phyloP scores from a whole-genome alignment of 2,113 vertebrate species.

The Ammodytes dubius region DNA sequence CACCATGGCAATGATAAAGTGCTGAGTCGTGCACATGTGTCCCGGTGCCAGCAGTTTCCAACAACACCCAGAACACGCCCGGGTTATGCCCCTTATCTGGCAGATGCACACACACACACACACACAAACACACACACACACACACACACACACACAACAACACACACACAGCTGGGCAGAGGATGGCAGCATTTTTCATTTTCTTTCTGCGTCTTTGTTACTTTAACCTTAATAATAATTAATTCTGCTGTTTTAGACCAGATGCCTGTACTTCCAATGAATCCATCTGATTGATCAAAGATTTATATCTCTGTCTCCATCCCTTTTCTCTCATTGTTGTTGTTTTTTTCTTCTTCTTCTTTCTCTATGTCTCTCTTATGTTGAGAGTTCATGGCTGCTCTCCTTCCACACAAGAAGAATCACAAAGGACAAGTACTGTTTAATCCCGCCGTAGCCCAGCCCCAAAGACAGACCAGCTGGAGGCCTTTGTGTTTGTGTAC shows the following conservation, averaged over 20 bases:
- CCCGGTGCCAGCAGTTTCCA: constrained; percentile 75
- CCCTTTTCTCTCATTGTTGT: background rate
- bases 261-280: constrained; percentile 9
- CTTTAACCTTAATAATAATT: constrained; percentile 54
- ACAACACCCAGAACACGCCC: constrained; percentile 77
- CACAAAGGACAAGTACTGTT: constrained; percentile 77
- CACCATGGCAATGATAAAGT: constrained; percentile 70
- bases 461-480: constrained; percentile 73
- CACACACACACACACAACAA: constrained; percentile 73
- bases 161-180: constrained; percentile 76
- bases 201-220: constrained; percentile 39
- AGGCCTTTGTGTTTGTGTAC: constrained; percentile 67
- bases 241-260: constrained; percentile 20
- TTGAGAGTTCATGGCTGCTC: constrained; percentile 44
- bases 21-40: constrained; percentile 76
- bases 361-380: constrained; percentile 21
- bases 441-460: constrained; percentile 70
- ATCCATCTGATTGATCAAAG: constrained; percentile 26
- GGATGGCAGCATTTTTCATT: constrained; percentile 43
- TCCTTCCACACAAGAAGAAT: constrained; percentile 62
- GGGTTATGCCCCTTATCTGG: constrained; percentile 76
- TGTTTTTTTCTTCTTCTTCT: background rate
- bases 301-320: constrained; percentile 15
- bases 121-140: constrained; percentile 75
- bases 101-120: constrained; percentile 68